Evolutionary conservation across 2,888 invertebrate genomes (phyloP).

Genomic region (Scaptomyza flava): DNA sequence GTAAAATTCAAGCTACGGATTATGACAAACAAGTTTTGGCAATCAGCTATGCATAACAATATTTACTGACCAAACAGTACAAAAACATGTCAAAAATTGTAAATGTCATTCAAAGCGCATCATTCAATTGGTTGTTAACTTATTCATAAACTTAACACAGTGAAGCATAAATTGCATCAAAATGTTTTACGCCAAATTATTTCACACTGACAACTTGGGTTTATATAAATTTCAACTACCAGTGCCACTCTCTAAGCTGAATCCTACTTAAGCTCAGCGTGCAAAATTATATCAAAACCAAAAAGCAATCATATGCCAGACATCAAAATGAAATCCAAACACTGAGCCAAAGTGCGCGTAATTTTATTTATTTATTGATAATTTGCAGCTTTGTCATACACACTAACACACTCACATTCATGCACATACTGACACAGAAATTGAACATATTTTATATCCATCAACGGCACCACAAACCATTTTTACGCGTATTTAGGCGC

Average conservation of each 20-base stretch:
- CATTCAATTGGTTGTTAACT: constrained; percentile 1
- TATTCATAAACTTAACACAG: not conserved
- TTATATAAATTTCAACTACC: constrained; percentile 7
- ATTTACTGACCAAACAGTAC: not conserved
- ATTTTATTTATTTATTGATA: constrained; percentile 80
- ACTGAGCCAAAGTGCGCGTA: constrained; percentile 71
- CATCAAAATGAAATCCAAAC: constrained; percentile 71
- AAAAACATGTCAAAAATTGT: not conserved
- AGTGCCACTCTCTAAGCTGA: constrained; percentile 1
- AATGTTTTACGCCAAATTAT: constrained; percentile 5
- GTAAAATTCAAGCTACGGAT: not conserved
- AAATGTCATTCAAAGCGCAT: not conserved
- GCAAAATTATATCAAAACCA: constrained; percentile 12
- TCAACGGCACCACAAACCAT: constrained; percentile 55
- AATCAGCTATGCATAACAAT: not conserved
- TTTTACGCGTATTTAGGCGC: constrained; percentile 76
- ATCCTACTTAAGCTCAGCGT: not conserved
- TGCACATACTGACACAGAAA: constrained; percentile 14
- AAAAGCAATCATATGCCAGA: constrained; percentile 75
- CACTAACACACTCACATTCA: constrained; percentile 30
- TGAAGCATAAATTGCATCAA: not conserved
- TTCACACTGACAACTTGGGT: constrained; percentile 2
- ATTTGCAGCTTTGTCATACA: constrained; percentile 72
- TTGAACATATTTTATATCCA: constrained; percentile 39
- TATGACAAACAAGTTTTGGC: not conserved